Base-by-base conservation (phyloP, 2,113 vertebrate species). In the Urocitellus parryii region DNA sequence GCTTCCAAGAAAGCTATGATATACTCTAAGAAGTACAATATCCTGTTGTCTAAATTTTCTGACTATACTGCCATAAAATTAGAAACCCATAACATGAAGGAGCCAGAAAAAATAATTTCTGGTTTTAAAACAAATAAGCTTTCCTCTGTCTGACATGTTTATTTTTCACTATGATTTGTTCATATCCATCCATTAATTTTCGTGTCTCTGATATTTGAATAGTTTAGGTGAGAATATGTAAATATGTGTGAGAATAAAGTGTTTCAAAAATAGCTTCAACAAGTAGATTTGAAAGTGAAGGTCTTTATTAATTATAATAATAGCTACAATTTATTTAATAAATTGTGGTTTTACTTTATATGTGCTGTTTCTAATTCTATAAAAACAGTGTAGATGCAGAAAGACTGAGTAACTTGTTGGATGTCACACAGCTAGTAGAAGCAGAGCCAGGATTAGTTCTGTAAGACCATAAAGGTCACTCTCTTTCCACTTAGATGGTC, bases 81-180 rank as follows among this genome's bases (percentile, higher is more conserved):
- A 65, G 20, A 88, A 84, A 82, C 86, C 53, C 78, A 39, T 24
- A 53, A 58, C 25, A 89, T 92, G 90, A 90, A 45, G 13, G 32
- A 93, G 22, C 39, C 25, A 90, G 48, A 42, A 72, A 72, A 90
- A 37, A 53, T 56, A 9, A 20, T 8, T 10, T 74, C 65, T 91
- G 61, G 6, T 93, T 3, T 88, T 58, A 88, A 51, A 51, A 51
- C 48, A 51, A 80, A 63, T 74, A 22, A 53, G 56, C 34, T 17
- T 78, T 83, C 5, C 27, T 90, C 65, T 92, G 13, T 37, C 34
- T 58, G 4, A 32, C 39, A 85, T 74, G 53, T 37, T 67, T 89
- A 78, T 95, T 72, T 82, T 42, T 90, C 48, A 63, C 25, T 70
- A 77, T 63, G n/a, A 48, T 80, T 94, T 82, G 24, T 80, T 74